Evolutionary conservation across 1,140 invertebrate species (phyloP).

Genomic region (Drosophila simulans): DNA sequence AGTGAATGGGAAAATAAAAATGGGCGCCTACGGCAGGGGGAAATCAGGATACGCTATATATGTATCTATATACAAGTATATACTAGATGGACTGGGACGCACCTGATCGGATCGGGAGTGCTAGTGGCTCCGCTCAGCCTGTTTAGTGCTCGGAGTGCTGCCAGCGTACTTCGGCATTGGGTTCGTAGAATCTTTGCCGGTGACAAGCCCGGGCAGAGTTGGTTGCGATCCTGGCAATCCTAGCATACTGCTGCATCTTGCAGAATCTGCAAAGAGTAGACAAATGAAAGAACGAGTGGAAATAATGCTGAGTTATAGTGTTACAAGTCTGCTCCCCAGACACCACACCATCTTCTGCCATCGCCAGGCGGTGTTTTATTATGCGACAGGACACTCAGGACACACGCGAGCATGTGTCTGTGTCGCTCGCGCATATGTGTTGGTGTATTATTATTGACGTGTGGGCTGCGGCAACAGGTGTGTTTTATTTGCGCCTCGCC

Average conservation of each 20-base stretch:
- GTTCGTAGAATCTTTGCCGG: conserved; percentile 38
- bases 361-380: conserved; percentile 20
- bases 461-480: conserved; percentile 68
- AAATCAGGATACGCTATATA: too few species aligned
- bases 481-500: conserved; percentile 62
- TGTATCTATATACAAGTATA: too few species aligned
- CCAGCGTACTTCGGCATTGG: conserved; percentile 51
- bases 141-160: conserved; percentile 14
- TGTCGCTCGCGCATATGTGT: too few species aligned
- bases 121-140: conserved; percentile 24
- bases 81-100: too few species aligned
- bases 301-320: background rate
- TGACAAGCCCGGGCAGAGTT: conserved; percentile 36
- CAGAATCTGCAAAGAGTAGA: conserved; percentile 4
- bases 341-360: background rate
- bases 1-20: conserved; percentile 17
- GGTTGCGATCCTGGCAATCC: conserved; percentile 28
- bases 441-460: conserved; percentile 32
- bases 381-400: conserved; percentile 12
- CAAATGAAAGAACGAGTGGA: background rate
- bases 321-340: background rate
- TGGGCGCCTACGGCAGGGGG: background rate
- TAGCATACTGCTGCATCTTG: conserved; percentile 14
- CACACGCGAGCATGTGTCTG: too few species aligned
- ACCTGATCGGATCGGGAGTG: conserved; percentile 10